Evolutionary conservation across 2,113 vertebrate species (phyloP), one percentile per base, ranked within the genome.

Genomic region (Megaceryle torquata): DNA sequence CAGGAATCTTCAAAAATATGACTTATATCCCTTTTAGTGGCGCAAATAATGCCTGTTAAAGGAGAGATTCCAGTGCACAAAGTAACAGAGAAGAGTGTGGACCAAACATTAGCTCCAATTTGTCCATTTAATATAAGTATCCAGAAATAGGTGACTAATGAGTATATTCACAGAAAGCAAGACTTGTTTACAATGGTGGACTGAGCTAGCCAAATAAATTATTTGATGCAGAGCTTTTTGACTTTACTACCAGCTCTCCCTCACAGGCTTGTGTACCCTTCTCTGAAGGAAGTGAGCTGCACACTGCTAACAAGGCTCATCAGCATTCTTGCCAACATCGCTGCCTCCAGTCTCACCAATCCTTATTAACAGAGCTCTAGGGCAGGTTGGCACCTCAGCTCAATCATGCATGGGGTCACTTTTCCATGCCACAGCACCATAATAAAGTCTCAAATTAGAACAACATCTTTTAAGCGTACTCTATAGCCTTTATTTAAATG

Each of bases 401-500:
- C 43, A 6, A 82, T 96, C 93, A 86, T 82, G n/a, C 17, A 4
- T 46, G n/a, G 72, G 90, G 96, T 96, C 95, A 93, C 86, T 91
- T 91, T 69, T 57, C 57, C 65, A 57, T 53, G 81, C 65, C 95
- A 92, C 51, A 67, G 51, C 65, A 76, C 74, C 64, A 60, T 91
- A 91, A 96, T 90, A 83, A 96, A 83, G 64, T 86, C 75, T 26
- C 57, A 92, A 91, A 88, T 84, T 64, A 59, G 88, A 94, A 84
- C 72, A 96, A 89, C 90, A 92, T 94, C 61, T 89, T 93, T 94
- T 95, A 88, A 82, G 41, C 0, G 0, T 53, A 72, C 41, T 91
- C 82, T 71, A 59, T 63, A 92, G 53, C 60, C 74, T 95, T 96
- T 96, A 94, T 94, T 96, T 95, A 96, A 95, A 89, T 72, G 65